Base-by-base conservation (phyloP, 64 coral and sea anemone species). In the Actinia equina region DNA sequence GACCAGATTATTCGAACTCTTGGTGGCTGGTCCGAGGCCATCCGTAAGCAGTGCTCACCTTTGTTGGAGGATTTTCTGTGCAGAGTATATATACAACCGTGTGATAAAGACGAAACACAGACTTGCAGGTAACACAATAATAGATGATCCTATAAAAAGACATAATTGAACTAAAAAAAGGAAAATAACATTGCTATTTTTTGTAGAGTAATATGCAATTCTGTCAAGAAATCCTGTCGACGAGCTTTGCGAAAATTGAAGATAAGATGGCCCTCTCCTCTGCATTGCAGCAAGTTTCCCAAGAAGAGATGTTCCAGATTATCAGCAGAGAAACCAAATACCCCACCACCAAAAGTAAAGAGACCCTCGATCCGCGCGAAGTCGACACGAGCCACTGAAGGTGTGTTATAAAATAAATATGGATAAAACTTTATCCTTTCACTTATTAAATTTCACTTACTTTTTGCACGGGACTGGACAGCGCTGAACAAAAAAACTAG, bases 51-150 rank as follows among this genome's bases (percentile, higher is more conserved):
- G 5, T 90, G 89, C 17, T 84, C 89, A 0, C 54, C 89, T 5
- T 7, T 52, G 22, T 23, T 90, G 30, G 52, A 45, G 5, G 27
- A 44, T 52, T 90, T 90, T 43, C 82, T 90, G 9, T 90, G 89
- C 16, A 26, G 46, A 76, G 70, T 85, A 26, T 59, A 90, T 70
- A 63, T 67, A 16, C 89, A 82, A 41, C 27, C 70, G 5, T 90
- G 89, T 79, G 30, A 79, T 16, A 79, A 17, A 14, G 62, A 65
- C 62, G 20, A 65, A 65, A 17, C 42, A 13, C 44, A 20, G 44
- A 41, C 77, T 43, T 79, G 77, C 77, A 79, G 77, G 77, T 79
- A 79, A 49, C 30, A 37, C 30, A 37, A 37, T 37, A 37, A 37
- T 42, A 42, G 18, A 77, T 6, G 10, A 63, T 17, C 6, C 1